Conservation (phyloP, 2,797 vertebrate species). For the Enteromius unitaeniatus region DNA sequence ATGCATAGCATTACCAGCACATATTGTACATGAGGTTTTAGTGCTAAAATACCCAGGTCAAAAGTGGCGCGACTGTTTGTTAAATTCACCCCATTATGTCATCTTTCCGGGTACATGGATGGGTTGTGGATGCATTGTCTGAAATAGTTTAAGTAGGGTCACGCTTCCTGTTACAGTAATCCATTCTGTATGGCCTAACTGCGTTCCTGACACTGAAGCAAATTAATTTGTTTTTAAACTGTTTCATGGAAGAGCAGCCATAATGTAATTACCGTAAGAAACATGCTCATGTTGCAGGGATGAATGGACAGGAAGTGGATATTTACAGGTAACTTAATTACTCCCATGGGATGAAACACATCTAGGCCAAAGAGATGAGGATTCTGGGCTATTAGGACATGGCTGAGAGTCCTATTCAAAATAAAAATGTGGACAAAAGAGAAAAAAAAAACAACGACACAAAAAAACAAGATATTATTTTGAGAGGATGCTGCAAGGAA, state of each 20-base stretch:
- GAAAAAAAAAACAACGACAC: conserved; percentile 73
- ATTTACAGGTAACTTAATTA: conserved; percentile 85
- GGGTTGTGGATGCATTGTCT: conserved; percentile 11
- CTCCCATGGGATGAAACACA: conserved; percentile 80
- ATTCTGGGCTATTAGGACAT: conserved; percentile 70
- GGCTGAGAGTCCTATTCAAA: conserved; percentile 30
- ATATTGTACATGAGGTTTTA: not conserved
- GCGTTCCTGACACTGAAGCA: conserved; percentile 35
- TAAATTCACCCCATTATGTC: not conserved
- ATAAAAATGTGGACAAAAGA: conserved; percentile 70
- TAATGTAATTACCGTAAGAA: conserved; percentile 81
- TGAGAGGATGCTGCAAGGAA: conserved; percentile 56
- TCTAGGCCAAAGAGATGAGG: conserved; percentile 80
- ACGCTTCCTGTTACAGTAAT: conserved; percentile 28
- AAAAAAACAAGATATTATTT: conserved; percentile 47
- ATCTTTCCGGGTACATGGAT: not conserved
- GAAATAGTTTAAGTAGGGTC: conserved; percentile 8
- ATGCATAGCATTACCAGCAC: not conserved
- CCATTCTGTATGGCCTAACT: conserved; percentile 14
- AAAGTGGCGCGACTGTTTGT: not conserved
- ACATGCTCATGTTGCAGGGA: conserved; percentile 72
- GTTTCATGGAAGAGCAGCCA: conserved; percentile 70
- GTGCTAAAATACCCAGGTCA: not conserved
- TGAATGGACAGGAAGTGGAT: conserved; percentile 73
- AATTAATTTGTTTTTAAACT: conserved; percentile 68